Percentiles rank a stretch among this genome's conserved stretches.
Conservation (phyloP, 2,888 invertebrate genomes). For the Agrochola litura region DNA sequence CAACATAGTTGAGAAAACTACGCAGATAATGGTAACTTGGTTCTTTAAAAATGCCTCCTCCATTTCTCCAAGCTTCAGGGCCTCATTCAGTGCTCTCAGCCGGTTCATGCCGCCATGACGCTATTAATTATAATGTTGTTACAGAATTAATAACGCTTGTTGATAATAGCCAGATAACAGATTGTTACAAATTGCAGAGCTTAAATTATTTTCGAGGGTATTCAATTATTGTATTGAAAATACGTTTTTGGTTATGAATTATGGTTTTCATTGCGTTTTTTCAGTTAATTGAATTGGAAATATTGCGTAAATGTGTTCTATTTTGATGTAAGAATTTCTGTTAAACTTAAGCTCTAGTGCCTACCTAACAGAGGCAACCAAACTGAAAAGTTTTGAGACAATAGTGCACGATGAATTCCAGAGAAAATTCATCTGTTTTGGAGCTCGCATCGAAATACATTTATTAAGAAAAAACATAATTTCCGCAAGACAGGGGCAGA, state of each 20-base stretch:
- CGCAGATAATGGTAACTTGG: neutral
- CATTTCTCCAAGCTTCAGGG: constrained; percentile 45
- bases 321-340: neutral
- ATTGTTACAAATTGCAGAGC: constrained; percentile 55
- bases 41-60: constrained; percentile 65
- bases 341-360: neutral
- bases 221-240: constrained; percentile 50
- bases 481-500: neutral
- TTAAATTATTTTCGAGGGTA: constrained; percentile 51
- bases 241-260: constrained; percentile 1
- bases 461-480: neutral
- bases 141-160: constrained; percentile 65
- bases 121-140: constrained; percentile 80
- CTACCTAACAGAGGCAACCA: neutral
- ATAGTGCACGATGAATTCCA: neutral
- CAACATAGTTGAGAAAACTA: neutral
- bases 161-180: constrained; percentile 52
- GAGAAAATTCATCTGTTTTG: neutral
- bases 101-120: constrained; percentile 75
- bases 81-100: constrained; percentile 76
- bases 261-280: neutral
- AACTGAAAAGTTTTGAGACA: neutral
- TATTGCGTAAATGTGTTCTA: neutral
- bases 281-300: neutral
- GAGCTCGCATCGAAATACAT: neutral